Evolutionary conservation across 2,888 invertebrate species (phyloP).

Genomic region (Hydropsyche betteni): DNA sequence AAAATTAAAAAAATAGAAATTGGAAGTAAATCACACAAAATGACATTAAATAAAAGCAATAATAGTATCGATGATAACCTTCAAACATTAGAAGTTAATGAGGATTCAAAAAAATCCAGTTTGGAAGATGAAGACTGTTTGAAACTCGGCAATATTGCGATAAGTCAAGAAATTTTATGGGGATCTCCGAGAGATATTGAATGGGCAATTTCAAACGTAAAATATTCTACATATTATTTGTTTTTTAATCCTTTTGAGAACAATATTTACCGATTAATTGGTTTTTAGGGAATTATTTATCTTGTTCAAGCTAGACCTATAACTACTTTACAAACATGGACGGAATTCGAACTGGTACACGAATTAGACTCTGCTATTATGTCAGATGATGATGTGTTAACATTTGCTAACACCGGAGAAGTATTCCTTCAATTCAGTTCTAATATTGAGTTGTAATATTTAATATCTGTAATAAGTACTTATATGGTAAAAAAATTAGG

Average conservation of each 20-base stretch:
- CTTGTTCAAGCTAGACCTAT: conserved; percentile 83
- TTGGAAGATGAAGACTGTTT: conserved; percentile 67
- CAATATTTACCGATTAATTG: conserved; percentile 6
- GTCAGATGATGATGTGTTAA: conserved; percentile 70
- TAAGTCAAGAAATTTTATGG: conserved; percentile 72
- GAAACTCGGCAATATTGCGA: conserved; percentile 66
- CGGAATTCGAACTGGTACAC: conserved; percentile 80
- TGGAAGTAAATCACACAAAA: conserved; percentile 67
- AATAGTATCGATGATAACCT: conserved; percentile 60
- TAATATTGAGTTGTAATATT: background rate
- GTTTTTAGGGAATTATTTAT: conserved; percentile 66
- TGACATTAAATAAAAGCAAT: conserved; percentile 56
- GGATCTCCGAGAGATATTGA: conserved; percentile 81
- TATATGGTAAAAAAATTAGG: conserved; percentile 22
- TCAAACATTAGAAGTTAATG: conserved; percentile 58
- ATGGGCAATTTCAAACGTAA: conserved; percentile 75
- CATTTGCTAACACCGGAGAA: conserved; percentile 80
- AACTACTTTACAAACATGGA: conserved; percentile 77
- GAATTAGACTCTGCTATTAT: conserved; percentile 78
- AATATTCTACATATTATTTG: conserved; percentile 29
- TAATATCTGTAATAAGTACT: conserved; percentile 7
- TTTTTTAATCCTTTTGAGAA: background rate
- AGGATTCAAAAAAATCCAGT: conserved; percentile 63
- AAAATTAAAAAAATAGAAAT: conserved; percentile 60
- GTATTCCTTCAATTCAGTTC: conserved; percentile 54